phyloP scores from a whole-genome alignment of 92 coral and sea anemone species.

The Epizoanthus ramosus region DNA sequence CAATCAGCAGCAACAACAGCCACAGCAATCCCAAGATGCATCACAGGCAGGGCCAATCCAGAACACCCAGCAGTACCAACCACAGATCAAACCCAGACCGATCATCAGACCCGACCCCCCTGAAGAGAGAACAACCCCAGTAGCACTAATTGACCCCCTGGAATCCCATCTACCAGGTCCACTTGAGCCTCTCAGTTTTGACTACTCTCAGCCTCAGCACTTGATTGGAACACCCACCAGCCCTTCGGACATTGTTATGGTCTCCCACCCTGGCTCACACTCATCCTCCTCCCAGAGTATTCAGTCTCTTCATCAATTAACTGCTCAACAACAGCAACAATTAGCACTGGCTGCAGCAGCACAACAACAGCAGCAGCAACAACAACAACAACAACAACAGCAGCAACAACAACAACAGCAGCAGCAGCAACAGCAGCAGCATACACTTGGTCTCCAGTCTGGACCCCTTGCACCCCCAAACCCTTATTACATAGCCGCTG shows the following conservation, averaged over 20 bases:
- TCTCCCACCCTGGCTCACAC: conserved; percentile 67
- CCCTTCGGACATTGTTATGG: conserved; percentile 92
- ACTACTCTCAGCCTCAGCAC: conserved; percentile 65
- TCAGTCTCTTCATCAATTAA: conserved; percentile 68
- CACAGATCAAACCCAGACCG: conserved; percentile 59
- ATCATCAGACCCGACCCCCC: conserved; percentile 49
- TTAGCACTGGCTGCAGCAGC: conserved; percentile 82
- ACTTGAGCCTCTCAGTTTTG: conserved; percentile 77
- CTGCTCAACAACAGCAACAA: conserved; percentile 82
- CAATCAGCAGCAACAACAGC: conserved; percentile 41
- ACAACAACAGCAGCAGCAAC: conserved; percentile 57
- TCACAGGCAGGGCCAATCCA: conserved; percentile 64
- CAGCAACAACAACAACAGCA: conserved; percentile 76
- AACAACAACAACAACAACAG: conserved; percentile 54
- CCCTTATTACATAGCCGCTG: conserved; percentile 84
- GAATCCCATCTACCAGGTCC: conserved; percentile 61
- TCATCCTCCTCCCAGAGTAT: conserved; percentile 54
- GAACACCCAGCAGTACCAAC: conserved; percentile 60
- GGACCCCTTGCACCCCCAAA: conserved; percentile 73
- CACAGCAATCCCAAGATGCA: conserved; percentile 84
- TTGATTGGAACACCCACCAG: conserved; percentile 82
- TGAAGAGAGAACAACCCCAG: conserved; percentile 66
- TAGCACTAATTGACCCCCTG: conserved; percentile 79
- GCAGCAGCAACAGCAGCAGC: conserved; percentile 76
- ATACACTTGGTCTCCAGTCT: conserved; percentile 76